phyloP scores from a whole-genome alignment of 2,113 vertebrate species.

The Tragulus kanchil region DNA sequence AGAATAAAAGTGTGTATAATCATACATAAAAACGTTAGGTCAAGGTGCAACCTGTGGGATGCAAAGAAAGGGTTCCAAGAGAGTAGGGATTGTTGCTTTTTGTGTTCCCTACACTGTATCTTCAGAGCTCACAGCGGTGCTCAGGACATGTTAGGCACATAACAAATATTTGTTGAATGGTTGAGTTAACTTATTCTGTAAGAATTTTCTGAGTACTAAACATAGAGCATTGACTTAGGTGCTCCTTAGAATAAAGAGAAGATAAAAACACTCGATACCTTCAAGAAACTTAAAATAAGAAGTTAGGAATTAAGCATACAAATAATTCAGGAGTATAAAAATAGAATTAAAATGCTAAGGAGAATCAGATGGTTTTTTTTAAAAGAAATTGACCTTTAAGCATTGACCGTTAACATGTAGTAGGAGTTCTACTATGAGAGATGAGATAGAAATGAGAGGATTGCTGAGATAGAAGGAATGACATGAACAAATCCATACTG shows the following conservation, averaged over 20 bases:
- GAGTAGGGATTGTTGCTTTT: background rate
- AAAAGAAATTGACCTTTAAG: background rate
- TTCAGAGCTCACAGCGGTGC: background rate
- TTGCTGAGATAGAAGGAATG: background rate
- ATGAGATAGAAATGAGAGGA: background rate
- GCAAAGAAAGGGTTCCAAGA: background rate
- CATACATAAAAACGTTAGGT: too few relatives aligned
- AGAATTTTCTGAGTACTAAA: background rate
- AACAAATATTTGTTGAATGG: background rate
- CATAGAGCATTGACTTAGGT: background rate
- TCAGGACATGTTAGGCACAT: background rate
- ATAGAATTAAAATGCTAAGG: background rate
- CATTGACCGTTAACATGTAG: background rate
- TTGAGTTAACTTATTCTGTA: slow-evolving; percentile 35
- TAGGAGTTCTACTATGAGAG: background rate
- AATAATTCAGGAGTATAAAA: background rate
- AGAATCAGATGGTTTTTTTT: background rate
- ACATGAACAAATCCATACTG: background rate
- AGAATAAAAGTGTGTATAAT: background rate
- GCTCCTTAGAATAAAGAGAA: background rate
- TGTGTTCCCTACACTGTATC: background rate
- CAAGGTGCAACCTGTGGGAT: too few relatives aligned
- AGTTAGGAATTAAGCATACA: background rate
- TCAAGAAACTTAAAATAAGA: background rate
- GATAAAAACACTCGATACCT: background rate